Evolutionary conservation across 2,113 vertebrate genomes (phyloP).

Genomic region (Desmodus rotundus): DNA sequence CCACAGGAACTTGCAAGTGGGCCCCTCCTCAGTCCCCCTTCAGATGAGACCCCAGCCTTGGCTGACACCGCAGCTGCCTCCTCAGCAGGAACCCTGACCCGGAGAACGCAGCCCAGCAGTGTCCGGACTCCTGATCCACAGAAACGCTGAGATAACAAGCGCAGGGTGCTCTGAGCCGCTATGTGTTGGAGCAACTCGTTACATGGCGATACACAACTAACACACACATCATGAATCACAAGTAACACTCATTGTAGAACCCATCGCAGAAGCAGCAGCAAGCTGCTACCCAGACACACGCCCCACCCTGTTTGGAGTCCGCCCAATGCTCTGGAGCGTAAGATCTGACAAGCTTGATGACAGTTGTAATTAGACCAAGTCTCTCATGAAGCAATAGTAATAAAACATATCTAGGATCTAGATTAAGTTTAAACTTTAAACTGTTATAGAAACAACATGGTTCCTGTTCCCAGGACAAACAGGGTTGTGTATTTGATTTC

Average conservation of each 20-base stretch:
- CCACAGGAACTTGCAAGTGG: neutral
- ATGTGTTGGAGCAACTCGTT: neutral
- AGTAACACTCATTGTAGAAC: neutral
- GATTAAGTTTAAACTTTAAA: conserved; percentile 48
- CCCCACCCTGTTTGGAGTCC: neutral
- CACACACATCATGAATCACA: neutral
- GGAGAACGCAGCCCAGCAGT: too few species aligned
- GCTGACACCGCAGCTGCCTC: too few species aligned
- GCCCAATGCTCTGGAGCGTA: neutral
- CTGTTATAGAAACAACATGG: neutral
- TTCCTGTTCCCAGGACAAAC: neutral
- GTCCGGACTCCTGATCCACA: neutral
- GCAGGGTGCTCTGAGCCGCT: neutral
- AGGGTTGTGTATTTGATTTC: neutral
- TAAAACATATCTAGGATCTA: conserved; percentile 46
- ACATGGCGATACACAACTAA: neutral
- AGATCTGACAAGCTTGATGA: conserved; percentile 32
- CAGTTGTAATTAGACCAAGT: conserved; percentile 34
- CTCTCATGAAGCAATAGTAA: conserved; percentile 13
- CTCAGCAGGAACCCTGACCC: neutral
- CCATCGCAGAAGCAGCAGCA: neutral
- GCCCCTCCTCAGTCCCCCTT: neutral
- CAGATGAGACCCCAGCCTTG: neutral
- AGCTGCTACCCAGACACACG: neutral
- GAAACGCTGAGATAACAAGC: neutral